Evolutionary conservation across 2,113 vertebrate genomes (phyloP), one percentile per base, ranked within the genome.

Genomic region (Uria lomvia): DNA sequence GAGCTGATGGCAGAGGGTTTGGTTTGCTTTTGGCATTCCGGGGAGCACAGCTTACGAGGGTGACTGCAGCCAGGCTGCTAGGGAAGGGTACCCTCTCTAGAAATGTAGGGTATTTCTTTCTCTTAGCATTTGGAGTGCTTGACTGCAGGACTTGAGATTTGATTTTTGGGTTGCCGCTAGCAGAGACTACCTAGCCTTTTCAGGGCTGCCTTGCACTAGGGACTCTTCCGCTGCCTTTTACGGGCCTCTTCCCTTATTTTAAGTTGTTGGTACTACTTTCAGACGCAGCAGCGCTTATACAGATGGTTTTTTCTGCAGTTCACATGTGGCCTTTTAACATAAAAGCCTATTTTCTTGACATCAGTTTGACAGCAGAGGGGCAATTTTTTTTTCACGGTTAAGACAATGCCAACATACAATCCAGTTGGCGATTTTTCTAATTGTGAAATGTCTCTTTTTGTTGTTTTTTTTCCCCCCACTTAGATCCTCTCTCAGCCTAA

Each of bases 401-500:
- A 93, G 60, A n/a, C 95, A 91, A 93, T 82, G 97, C 98, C 98
- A 97, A 94, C 97, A 0, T 91, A 70, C 92, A 74, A 2, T 90
- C 40, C 76, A 50, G 97, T 95, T 98, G 98, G 98, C 97, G 59
- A 1, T 96, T 94, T 94, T 96, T 96, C 97, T 98, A 96, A 96
- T 97, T 96, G 97, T 96, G 45, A 97, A 97, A 96, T 98, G 94
- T 97, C 95, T 98, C 96, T 98, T 96, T 94, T 97, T 98, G 97
- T 97, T 98, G 95, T 98, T 98, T 98, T 47, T 98, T 98, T 40
- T 40, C 40, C 95, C 97, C 86, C 92, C 68, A 91, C 97, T 94
- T 98, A 99, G 99, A 99, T 99, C 90, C 97, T 99, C 97, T 99
- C 99, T 95, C 99, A 99, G 97, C 99, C 99, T 97, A 99, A 99